phyloP scores from a whole-genome alignment of 2,797 vertebrate genomes.

The Anisognathus igniventris region DNA sequence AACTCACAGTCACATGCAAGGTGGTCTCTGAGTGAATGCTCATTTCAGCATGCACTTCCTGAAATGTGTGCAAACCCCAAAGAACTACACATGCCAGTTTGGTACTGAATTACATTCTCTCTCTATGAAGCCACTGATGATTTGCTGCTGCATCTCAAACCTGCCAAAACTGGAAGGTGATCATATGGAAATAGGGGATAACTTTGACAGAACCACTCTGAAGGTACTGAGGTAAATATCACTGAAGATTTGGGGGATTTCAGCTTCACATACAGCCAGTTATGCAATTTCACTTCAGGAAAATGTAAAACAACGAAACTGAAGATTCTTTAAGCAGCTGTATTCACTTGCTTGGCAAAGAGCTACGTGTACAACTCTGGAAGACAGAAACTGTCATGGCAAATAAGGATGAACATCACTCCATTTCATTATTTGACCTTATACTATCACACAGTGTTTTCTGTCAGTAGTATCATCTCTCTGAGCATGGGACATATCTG shows the following conservation, averaged over 20 bases:
- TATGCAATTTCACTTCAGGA: background rate
- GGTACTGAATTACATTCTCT: background rate
- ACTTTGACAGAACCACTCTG: background rate
- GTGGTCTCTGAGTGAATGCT: background rate
- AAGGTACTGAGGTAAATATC: background rate
- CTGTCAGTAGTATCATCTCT: background rate
- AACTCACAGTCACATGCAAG: background rate
- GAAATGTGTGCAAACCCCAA: background rate
- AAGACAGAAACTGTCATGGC: background rate
- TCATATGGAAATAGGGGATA: background rate
- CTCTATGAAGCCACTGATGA: background rate
- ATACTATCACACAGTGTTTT: background rate
- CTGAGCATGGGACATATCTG: background rate
- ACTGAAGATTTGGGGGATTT: background rate
- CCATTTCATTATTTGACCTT: background rate
- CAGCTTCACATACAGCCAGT: background rate
- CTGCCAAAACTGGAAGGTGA: background rate
- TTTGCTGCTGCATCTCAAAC: background rate
- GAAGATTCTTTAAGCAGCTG: background rate
- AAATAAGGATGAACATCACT: background rate
- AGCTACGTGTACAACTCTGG: background rate
- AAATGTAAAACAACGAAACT: background rate
- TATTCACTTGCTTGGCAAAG: background rate
- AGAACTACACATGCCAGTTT: background rate
- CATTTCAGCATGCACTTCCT: background rate